Evolutionary conservation across 2,888 invertebrate genomes (phyloP).

Genomic region (Drosophila paramelanica): DNA sequence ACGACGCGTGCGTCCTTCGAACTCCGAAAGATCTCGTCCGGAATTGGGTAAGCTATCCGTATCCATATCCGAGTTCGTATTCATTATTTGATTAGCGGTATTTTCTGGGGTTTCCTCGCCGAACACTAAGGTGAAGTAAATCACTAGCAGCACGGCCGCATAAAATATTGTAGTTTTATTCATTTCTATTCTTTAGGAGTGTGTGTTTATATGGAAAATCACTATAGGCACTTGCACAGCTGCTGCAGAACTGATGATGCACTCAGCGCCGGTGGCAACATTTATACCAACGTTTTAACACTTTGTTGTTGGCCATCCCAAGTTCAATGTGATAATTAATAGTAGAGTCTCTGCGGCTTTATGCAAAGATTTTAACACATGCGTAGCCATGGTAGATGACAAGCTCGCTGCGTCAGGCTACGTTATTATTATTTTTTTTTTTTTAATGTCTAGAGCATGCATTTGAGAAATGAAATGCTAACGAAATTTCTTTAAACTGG

Average conservation of each 20-base stretch:
- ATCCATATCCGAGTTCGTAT: conserved; percentile 40
- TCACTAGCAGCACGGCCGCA: conserved; percentile 63
- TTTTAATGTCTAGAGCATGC: conserved; percentile 71
- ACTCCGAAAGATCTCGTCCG: conserved; percentile 65
- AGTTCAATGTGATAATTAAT: conserved; percentile 76
- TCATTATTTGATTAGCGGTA: conserved; percentile 35
- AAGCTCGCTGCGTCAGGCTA: conserved; percentile 14
- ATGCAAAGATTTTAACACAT: conserved; percentile 69
- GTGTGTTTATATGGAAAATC: conserved; percentile 10
- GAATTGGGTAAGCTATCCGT: conserved; percentile 45
- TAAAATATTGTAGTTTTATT: conserved; percentile 76
- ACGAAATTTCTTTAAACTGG: conserved; percentile 72
- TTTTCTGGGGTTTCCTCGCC: conserved; percentile 60
- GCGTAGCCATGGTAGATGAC: conserved; percentile 47
- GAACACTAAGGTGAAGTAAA: conserved; percentile 77
- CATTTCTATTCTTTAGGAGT: conserved; percentile 55
- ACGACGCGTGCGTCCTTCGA: conserved; percentile 74
- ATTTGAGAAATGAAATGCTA: conserved; percentile 60
- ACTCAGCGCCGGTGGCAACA: conserved; percentile 31
- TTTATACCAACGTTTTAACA: conserved; percentile 55
- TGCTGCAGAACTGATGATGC: conserved; percentile 74
- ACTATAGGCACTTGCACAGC: conserved; percentile 51
- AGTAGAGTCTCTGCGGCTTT: conserved; percentile 38
- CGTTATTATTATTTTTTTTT: conserved; percentile 65
- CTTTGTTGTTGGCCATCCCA: conserved; percentile 41